Base-by-base conservation (phyloP, 2,797 vertebrate genomes). In the Sciurus carolinensis region DNA sequence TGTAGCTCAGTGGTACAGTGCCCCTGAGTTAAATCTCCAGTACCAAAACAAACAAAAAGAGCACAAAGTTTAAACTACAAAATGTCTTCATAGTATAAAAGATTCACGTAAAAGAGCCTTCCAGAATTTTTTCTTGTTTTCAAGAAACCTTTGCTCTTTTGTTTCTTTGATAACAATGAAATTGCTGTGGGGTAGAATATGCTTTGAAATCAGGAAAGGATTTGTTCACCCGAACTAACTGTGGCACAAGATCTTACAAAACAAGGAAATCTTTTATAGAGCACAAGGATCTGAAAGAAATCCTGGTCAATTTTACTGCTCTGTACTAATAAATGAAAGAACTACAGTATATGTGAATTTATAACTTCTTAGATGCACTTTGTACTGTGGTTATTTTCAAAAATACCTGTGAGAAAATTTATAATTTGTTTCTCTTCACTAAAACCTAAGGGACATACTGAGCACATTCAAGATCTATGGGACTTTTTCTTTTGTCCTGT, bases 311-410 rank as follows among this genome's bases (percentile, higher is more conserved):
- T 99, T 99, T 99, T 99, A 99, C 98, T 99, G 13, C 54, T 99
- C 98, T 98, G 98, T 97, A 98, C 98, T 99, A 99, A 99, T 99
- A 99, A 98, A 98, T 98, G 97, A 98, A 98, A 98, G 98, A 98
- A 96, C 97, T 96, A 98, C 96, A 96, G 79, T 87, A 93, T 80
- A 97, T 98, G 98, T 98, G 98, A 99, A 99, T 98, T 99, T 99
- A 98, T 98, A 98, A 97, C 96, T 97, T 97, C 97, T 98, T 96
- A 95, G 95, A 83, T 96, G 97, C 88, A 98, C 93, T 97, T 95
- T 97, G 95, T 82, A 98, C 93, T 97, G 98, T 98, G 99, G 98
- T 99, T 97, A 94, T 97, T 98, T 98, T 98, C 39, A 99, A 99
- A 99, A 99, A 98, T 98, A 99, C 96, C 98, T 98, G 97, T 66